A percentile compares a stretch with the other conserved stretches of the same genome.
Evolutionary conservation across 2,888 invertebrate genomes (phyloP).

Genomic region (Ecdyonurus torrentis): DNA sequence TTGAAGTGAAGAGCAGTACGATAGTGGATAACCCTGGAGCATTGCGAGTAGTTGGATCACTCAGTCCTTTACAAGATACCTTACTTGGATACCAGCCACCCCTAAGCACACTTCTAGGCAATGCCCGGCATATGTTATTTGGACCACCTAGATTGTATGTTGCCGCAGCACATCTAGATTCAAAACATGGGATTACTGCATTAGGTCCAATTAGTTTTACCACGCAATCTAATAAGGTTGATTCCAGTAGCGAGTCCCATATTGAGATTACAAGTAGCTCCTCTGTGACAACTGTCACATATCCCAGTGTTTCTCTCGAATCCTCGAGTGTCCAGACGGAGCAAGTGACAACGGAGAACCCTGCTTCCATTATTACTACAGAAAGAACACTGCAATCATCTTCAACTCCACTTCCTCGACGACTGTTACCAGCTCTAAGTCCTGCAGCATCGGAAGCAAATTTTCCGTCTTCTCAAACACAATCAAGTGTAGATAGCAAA

Average conservation of each 20-base stretch:
- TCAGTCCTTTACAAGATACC: background rate
- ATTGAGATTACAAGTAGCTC: too few relatives aligned
- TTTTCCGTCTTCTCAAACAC: background rate
- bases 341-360: background rate
- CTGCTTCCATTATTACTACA: too few relatives aligned
- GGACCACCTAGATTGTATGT: background rate
- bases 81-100: background rate
- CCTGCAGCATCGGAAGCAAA: conserved; percentile 1
- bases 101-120: background rate
- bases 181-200: too few relatives aligned
- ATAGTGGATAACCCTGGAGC: background rate
- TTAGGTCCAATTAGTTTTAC: too few relatives aligned
- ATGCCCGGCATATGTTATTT: background rate
- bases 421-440: background rate
- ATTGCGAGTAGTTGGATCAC: background rate
- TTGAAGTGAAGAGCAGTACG: background rate
- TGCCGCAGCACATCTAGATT: background rate
- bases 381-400: background rate
- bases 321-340: too few relatives aligned
- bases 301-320: background rate
- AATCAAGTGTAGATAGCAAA: background rate
- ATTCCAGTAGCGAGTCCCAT: too few relatives aligned
- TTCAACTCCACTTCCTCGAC: background rate
- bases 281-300: too few relatives aligned
- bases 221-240: too few relatives aligned